A percentile compares a stretch with the other conserved stretches of the same genome.
Evolutionary conservation across 2,113 vertebrate species (phyloP).

Genomic region (Gavialis gangeticus): DNA sequence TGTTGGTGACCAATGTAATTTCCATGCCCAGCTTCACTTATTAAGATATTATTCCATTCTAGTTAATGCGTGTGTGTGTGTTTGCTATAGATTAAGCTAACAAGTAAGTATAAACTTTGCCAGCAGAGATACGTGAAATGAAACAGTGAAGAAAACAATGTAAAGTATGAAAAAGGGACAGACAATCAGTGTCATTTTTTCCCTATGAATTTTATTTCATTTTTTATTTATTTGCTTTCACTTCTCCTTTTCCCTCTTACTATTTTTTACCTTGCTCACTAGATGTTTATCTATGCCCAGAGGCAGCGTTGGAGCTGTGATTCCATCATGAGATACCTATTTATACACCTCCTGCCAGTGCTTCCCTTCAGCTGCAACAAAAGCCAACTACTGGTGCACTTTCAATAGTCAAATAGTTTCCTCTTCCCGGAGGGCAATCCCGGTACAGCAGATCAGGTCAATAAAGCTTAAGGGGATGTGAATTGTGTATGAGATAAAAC

Average conservation of each 20-base stretch:
- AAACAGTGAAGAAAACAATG: background rate
- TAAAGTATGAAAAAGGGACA: background rate
- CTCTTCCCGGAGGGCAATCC: background rate
- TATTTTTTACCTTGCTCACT: background rate
- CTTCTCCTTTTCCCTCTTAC: background rate
- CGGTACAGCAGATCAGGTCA: background rate
- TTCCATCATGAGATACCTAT: background rate
- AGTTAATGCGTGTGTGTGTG: background rate
- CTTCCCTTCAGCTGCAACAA: background rate
- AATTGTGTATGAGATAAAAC: background rate
- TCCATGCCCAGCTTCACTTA: background rate
- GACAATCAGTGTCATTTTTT: background rate
- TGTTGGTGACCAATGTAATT: background rate
- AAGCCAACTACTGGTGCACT: background rate
- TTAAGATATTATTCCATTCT: background rate
- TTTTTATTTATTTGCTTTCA: background rate
- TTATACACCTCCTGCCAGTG: background rate
- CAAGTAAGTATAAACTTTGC: background rate
- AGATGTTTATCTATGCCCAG: background rate
- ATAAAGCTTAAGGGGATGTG: background rate
- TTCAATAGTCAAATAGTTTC: background rate
- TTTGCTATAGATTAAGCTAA: conserved; percentile 1
- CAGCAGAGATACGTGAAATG: background rate
- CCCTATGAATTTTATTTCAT: background rate
- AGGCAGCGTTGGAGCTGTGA: background rate